Evolutionary conservation across 2,797 vertebrate species (phyloP).

Genomic region (Philypnodon macrostomus): DNA sequence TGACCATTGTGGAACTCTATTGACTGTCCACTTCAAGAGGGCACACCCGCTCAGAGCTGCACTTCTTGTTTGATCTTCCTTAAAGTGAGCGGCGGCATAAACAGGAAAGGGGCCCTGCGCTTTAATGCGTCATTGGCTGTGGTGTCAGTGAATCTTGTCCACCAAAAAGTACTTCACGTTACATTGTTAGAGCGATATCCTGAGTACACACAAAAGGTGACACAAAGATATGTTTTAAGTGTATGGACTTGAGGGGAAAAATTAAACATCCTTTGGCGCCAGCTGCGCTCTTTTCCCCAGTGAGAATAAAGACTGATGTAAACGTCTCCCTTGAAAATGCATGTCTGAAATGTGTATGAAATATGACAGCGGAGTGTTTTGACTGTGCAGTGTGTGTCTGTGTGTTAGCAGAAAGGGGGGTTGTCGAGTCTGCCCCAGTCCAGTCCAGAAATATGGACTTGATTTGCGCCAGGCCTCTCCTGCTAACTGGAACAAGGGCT

Average conservation of each 20-base stretch:
- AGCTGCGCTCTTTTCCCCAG: constrained; percentile 33
- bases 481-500: constrained; percentile 46
- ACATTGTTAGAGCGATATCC: constrained; percentile 65
- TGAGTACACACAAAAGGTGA: constrained; percentile 53
- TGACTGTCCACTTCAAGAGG: constrained; percentile 20
- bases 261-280: constrained; percentile 34
- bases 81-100: constrained; percentile 49
- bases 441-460: constrained; percentile 57
- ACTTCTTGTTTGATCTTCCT: constrained; percentile 55
- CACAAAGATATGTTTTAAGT: constrained; percentile 11
- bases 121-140: constrained; percentile 66
- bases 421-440: constrained; percentile 37
- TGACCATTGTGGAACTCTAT: not conserved
- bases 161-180: constrained; percentile 57
- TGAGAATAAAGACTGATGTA: constrained; percentile 29
- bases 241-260: constrained; percentile 13
- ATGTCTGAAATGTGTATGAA: constrained; percentile 21
- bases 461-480: constrained; percentile 53
- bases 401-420: constrained; percentile 15
- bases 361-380: constrained; percentile 48
- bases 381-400: constrained; percentile 17
- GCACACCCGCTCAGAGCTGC: constrained; percentile 25
- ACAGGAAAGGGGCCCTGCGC: constrained; percentile 66
- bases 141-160: constrained; percentile 61
- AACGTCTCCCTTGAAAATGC: constrained; percentile 25